A percentile compares a stretch with the other conserved stretches of the same genome.
Conservation (phyloP, 1,140 invertebrate species). For the Trichonephila clavipes region DNA sequence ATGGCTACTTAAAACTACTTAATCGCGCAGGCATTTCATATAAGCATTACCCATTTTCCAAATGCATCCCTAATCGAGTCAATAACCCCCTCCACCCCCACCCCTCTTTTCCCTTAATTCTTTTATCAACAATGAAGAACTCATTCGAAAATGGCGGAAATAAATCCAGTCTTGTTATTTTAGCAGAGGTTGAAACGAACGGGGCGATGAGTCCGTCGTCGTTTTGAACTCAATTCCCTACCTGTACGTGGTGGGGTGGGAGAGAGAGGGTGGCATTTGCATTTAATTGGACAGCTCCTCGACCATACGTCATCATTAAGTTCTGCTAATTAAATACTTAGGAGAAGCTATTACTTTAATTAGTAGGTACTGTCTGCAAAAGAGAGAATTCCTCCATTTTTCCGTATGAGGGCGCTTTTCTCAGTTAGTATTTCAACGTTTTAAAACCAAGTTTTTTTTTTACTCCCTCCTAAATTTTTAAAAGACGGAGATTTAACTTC, state of each 20-base stretch:
- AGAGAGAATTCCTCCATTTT: slow-evolving; percentile 50
- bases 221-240: slow-evolving; percentile 39
- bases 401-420: slow-evolving; percentile 28
- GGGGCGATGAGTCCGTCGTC: slow-evolving; percentile 27
- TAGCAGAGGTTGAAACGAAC: neutral
- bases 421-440: slow-evolving; percentile 53
- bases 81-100: neutral
- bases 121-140: neutral
- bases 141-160: slow-evolving; percentile 16
- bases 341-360: slow-evolving; percentile 73
- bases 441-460: neutral
- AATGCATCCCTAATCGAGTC: neutral
- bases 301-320: slow-evolving; percentile 74
- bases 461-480: neutral
- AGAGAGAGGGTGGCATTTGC: slow-evolving; percentile 63
- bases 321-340: slow-evolving; percentile 75
- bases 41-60: neutral
- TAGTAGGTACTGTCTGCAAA: slow-evolving; percentile 65
- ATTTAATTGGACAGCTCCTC: slow-evolving; percentile 65
- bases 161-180: slow-evolving; percentile 35
- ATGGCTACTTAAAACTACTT: too few relatives aligned
- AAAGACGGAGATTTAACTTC: slow-evolving; percentile 22
- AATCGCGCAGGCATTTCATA: neutral
- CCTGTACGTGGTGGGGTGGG: slow-evolving; percentile 27
- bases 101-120: neutral